A percentile compares a stretch with the other conserved stretches of the same genome.
Evolutionary conservation across 2,113 vertebrate genomes (phyloP).

Genomic region (Perccottus glenii): DNA sequence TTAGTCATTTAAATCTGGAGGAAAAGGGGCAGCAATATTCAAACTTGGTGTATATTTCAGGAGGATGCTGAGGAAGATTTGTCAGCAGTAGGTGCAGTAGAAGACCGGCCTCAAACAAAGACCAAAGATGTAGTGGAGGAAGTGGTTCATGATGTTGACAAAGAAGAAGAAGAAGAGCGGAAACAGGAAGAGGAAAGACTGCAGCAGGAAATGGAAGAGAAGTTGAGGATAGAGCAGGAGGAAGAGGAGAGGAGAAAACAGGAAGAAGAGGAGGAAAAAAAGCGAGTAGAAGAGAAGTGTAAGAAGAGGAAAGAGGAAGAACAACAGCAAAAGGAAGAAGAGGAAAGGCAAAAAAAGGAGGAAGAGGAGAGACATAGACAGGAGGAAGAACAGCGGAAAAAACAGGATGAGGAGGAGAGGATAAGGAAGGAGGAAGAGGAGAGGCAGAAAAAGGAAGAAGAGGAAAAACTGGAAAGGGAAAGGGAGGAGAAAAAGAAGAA

Average conservation of each 20-base stretch:
- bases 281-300: constrained; percentile 19
- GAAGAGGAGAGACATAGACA: constrained; percentile 24
- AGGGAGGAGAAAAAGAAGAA: constrained; percentile 29
- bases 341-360: constrained; percentile 29
- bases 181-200: constrained; percentile 38
- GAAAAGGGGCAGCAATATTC: background rate
- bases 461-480: constrained; percentile 12
- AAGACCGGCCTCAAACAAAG: constrained; percentile 34
- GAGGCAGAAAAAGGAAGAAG: constrained; percentile 9
- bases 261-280: constrained; percentile 31
- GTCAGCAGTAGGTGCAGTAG: constrained; percentile 28
- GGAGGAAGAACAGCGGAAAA: constrained; percentile 33
- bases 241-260: constrained; percentile 40
- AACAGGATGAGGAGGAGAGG: background rate
- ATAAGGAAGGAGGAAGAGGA: constrained; percentile 7
- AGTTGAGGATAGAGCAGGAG: background rate
- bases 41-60: constrained; percentile 53
- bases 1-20: background rate
- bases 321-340: constrained; percentile 20
- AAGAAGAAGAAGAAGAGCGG: constrained; percentile 40
- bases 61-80: constrained; percentile 53
- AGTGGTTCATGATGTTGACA: constrained; percentile 17
- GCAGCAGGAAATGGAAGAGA: background rate
- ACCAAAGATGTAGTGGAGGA: constrained; percentile 40
- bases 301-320: constrained; percentile 45